Conservation (phyloP, 2,797 vertebrate species). For the Spheniscus humboldti region DNA sequence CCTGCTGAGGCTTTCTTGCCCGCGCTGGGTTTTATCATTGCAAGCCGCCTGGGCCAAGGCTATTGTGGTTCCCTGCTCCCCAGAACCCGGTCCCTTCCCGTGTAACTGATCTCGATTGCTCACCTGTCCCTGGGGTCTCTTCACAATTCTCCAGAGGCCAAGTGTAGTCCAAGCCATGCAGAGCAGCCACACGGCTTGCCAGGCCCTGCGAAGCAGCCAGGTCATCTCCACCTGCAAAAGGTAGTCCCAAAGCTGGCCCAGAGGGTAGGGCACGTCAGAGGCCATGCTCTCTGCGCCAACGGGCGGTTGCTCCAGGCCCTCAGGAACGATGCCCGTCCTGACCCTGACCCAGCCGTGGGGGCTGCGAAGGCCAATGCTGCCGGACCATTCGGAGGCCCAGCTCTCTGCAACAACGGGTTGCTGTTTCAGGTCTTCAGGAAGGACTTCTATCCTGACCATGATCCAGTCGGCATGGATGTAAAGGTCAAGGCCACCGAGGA, state of each 20-base stretch:
- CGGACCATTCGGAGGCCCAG: no score
- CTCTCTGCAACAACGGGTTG: no score
- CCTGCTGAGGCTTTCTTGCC: background rate
- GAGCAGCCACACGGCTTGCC: background rate
- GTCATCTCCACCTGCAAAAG: background rate
- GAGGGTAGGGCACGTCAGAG: background rate
- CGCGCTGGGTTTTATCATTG: background rate
- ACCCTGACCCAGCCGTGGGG: background rate
- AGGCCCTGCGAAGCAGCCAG: background rate
- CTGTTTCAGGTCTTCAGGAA: no score
- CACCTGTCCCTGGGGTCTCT: background rate
- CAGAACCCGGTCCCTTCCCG: background rate
- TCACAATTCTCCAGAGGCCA: background rate
- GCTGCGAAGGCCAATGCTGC: background rate
- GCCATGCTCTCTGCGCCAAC: fast-evolving
- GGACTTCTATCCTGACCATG: no score
- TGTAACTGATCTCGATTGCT: background rate
- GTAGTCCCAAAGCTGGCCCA: background rate
- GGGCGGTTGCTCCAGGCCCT: fast-evolving
- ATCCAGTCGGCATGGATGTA: no score
- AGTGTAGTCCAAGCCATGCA: no score
- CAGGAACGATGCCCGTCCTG: background rate
- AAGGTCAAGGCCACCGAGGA: background rate
- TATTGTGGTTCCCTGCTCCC: background rate
- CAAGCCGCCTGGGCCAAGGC: background rate